Conservation (phyloP, 2,797 vertebrate genomes). For the Smutsia gigantea region DNA sequence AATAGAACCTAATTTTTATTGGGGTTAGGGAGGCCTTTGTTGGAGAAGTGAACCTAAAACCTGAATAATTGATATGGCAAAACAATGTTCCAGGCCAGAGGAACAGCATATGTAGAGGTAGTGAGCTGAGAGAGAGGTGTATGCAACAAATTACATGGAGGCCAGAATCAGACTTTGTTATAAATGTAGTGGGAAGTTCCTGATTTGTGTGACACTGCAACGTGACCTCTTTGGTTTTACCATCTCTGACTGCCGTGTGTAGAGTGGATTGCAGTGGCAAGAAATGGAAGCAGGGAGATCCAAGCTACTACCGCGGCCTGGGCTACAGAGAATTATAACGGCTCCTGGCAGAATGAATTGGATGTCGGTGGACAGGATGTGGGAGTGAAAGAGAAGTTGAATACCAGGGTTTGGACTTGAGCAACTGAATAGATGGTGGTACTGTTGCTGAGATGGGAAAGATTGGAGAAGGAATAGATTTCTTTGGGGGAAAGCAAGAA, state of each 20-base stretch:
- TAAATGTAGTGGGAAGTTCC: not conserved
- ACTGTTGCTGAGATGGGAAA: not conserved
- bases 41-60: not conserved
- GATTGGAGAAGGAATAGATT: not conserved
- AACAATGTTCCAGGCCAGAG: not conserved
- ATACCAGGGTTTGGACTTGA: not conserved
- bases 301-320: not conserved
- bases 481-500: not conserved
- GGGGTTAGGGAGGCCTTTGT: not conserved
- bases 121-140: not conserved
- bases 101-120: not conserved
- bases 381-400: not conserved
- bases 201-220: not conserved
- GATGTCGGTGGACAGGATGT: not conserved
- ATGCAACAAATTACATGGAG: not conserved
- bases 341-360: not conserved
- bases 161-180: not conserved
- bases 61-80: not conserved
- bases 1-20: slow-evolving; percentile 14
- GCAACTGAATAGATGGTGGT: not conserved
- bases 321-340: not conserved
- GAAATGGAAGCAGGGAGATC: not conserved
- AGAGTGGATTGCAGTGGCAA: not conserved
- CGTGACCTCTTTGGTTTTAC: slow-evolving; percentile 3
- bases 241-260: not conserved